Evolutionary conservation across 2,113 vertebrate species (phyloP), one percentile per base, ranked within the genome.

Genomic region (Sterna hirundo): DNA sequence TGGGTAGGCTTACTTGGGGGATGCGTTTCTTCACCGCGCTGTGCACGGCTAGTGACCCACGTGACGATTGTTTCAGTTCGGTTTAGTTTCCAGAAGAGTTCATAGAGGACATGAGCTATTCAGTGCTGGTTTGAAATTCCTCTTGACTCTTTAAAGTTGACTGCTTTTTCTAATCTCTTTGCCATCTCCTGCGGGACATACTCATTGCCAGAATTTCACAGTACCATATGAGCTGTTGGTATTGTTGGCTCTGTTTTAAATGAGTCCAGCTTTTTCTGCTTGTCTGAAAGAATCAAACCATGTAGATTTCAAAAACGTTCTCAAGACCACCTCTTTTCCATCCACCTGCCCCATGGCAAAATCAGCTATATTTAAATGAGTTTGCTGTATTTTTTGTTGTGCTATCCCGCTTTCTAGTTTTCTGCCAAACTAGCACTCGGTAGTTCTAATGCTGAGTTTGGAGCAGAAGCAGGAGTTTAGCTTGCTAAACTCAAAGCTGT

Each of bases 241-340:
- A 90, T 94, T 96, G 78, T 93, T 95, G 97, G 74, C 97, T 96
- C 79, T 66, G 68, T 94, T 97, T 96, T 96, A 95, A 96, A 93
- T 88, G 75, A 95, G 75, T 94, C 89, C 91, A 91, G 78, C 84
- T 34, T 94, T 94, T 94, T 79, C 83, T 96, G 70, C 86, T 74
- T 94, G 91, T 93, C 91, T 93, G 90, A 94, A 96, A 91, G 82
- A 96, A 94, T 93, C 84, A 92, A 93, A 46, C 75, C 54, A 8
- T 86, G 78, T 61, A 91, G 40, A 62, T 96, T 97, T 96, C 78
- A 93, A 4, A 93, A 93, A 57, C 49, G 30, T 95, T 90, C 75
- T 96, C 78, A 77, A 80, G 94, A 86, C 82, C 0, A 1, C 66
- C 75, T 95, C 78, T 92, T 94, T 90, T 74, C 78, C 49, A 57